Evolutionary conservation across 2,113 vertebrate genomes (phyloP), one percentile per base, ranked within the genome.

Genomic region (Aphelocoma coerulescens): DNA sequence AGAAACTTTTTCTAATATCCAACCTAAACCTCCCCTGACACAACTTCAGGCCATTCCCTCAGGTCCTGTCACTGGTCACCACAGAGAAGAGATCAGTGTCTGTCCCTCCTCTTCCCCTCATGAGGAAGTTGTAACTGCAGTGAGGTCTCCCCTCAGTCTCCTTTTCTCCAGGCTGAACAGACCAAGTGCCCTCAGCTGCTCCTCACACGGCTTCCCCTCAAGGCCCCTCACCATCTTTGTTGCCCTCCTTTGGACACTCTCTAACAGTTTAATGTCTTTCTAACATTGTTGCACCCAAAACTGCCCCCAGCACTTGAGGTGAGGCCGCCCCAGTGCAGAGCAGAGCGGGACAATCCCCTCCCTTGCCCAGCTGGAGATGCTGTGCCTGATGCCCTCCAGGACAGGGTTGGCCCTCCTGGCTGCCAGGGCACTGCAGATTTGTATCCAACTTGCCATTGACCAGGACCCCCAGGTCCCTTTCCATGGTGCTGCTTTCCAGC

Each of bases 41-140:
- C 5, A 57, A 0, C 19, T 57, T 46, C 51, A 49, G 69, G 43
- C 12, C 59, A n/a, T 74, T 85, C 12, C 11, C 39, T 63, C 0
- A 0, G 15, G 4, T 73, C 33, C 41, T 74, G 41, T 55, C 69
- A 7, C 33, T 65, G 21, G 21, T 18, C 18, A 33, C 23, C 58
- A 19, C 4, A 63, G 48, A 52, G 32, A 4, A 63, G 49, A 74
- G 69, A 46, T 55, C 59, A 55, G 41, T 28, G 49, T 6, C 68
- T 74, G 33, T 5, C 28, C n/a, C 23, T 65, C 14, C n/a, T 48
- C 19, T 15, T 39, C 11, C 69, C 22, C 28, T 65, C 49, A 27
- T 0, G 0, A 27, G 33, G 48, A 72, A 62, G 13, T 5, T 71
- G 46, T 52, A 7, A 16, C 37, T 20, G 46, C 57, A 83, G 0